Percentiles rank a stretch among this genome's conserved stretches.
Evolutionary conservation across 2,113 vertebrate genomes (phyloP).

Genomic region (Mormyrus lacerda): DNA sequence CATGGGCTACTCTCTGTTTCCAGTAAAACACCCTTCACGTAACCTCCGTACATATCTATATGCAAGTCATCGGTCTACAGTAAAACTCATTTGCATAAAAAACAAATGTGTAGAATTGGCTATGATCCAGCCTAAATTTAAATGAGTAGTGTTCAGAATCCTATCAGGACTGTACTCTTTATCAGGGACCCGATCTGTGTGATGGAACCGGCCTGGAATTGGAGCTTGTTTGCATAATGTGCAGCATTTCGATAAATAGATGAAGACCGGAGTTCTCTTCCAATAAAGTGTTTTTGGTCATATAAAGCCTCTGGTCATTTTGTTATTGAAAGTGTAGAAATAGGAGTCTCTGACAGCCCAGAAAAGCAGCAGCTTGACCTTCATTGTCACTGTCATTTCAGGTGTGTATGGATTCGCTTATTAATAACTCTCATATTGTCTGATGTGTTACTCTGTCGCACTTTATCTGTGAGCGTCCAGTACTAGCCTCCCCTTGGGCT

Average conservation of each 20-base stretch:
- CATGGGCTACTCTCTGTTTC: not conserved
- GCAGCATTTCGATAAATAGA: conserved; percentile 12
- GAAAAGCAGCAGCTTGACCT: not conserved
- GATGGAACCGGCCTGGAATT: conserved; percentile 2
- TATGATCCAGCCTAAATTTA: not conserved
- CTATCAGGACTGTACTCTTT: not conserved
- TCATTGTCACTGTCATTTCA: not conserved
- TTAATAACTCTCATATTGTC: not conserved
- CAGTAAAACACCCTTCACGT: not conserved
- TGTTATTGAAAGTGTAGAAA: not conserved
- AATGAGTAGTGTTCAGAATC: not conserved
- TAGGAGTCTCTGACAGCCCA: not conserved
- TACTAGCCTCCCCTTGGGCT: conserved; percentile 50
- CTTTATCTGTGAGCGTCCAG: not conserved
- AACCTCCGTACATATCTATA: not conserved
- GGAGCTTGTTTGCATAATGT: conserved; percentile 13
- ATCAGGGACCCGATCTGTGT: not conserved
- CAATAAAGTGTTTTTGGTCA: conserved; percentile 19
- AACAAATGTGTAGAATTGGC: not conserved
- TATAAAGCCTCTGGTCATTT: not conserved
- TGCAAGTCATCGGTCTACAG: not conserved
- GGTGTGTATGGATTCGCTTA: not conserved
- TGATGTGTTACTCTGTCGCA: not conserved
- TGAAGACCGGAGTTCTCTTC: not conserved
- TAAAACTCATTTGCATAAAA: not conserved